Evolutionary conservation across 2,797 vertebrate species (phyloP), one percentile per base, ranked within the genome.

Genomic region (Pseudomugil tenellus): DNA sequence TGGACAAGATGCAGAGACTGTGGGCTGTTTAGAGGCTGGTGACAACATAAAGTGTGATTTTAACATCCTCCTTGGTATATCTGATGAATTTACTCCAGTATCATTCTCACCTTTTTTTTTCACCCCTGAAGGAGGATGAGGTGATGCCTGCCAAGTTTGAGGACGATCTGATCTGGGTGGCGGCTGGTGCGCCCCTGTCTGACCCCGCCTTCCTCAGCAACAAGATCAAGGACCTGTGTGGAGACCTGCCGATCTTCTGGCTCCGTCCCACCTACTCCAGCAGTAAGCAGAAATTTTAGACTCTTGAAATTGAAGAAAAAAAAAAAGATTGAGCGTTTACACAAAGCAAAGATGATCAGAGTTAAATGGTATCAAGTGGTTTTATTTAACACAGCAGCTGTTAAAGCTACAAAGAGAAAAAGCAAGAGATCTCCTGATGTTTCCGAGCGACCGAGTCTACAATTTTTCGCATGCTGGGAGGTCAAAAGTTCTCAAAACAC

Each of bases 71-170:
- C 70, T 54, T 55, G 58, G 31, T 37, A n/a, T 2, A 53, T 57
- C 52, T 56, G 10, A 64, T 58, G 39, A 64, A 58, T 69, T 60
- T 69, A 31, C 56, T 66, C 28, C 1, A 6, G 1, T 35, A 12
- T 55, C 11, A 25, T 32, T 52, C n/a, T 54, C 57, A 43, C 54
- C 31, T 17, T 26, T 12, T 0, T 11, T 17, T 19, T 41, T 37
- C 19, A 46, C 28, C 26, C 48, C 26, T 34, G 25, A 58, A 93
- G 97, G 96, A 96, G 90, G 97, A 97, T 79, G 96, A 96, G 92
- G 95, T 97, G 88, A 96, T 98, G 93, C 96, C 96, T 11, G 95
- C 95, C 84, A 97, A 95, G 90, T 96, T 96, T 71, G 97, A 97
- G 52, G 96, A 97, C 63, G 94, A 96, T 72, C 95, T 97, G 73